These are phyloP conservation scores for Anaspis maculata DNA, from an alignment of 2,888 invertebrate genomes.

Conservation along the genomic window DNA sequence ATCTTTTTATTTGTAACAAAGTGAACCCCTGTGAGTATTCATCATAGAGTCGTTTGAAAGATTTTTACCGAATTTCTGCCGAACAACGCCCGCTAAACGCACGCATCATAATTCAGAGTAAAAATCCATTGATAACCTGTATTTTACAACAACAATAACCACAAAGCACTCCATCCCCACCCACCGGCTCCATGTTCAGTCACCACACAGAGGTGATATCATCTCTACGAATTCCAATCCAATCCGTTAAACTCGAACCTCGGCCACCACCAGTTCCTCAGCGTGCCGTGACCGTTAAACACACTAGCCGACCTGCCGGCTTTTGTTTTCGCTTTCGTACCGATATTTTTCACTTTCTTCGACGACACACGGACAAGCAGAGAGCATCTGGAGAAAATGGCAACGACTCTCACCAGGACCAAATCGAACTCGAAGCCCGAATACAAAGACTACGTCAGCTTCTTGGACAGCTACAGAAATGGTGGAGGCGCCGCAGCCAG, in stretches of 20 bases:
- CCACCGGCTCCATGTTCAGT: too few species aligned
- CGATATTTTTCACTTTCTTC: too few species aligned
- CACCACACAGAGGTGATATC: too few species aligned
- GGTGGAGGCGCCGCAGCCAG: conserved; percentile 19
- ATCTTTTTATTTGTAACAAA: too few species aligned
- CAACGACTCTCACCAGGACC: conserved; percentile 5
- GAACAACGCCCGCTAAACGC: too few species aligned
- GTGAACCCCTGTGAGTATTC: too few species aligned
- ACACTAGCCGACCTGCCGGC: conserved; percentile 1
- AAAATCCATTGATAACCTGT: too few species aligned
- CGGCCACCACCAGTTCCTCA: conserved; percentile 6
- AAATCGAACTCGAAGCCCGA: conserved; percentile 9
- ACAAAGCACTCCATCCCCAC: too few species aligned
- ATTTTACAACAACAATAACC: too few species aligned
- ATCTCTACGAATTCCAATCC: conserved; percentile 10
- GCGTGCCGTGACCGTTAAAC: conserved; percentile 2
- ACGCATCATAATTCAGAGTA: too few species aligned
- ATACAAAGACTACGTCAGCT: conserved; percentile 35
- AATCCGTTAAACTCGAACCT: conserved; percentile 10
- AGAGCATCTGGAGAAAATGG: conserved; percentile 1
- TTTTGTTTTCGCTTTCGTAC: conserved; percentile 8
- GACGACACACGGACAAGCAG: conserved; percentile 1
- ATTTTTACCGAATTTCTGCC: too few species aligned
- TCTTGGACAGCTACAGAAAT: conserved; percentile 30
- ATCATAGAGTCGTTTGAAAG: too few species aligned